phyloP scores from a whole-genome alignment of 1,140 invertebrate species.

The Micrasema longulum region DNA sequence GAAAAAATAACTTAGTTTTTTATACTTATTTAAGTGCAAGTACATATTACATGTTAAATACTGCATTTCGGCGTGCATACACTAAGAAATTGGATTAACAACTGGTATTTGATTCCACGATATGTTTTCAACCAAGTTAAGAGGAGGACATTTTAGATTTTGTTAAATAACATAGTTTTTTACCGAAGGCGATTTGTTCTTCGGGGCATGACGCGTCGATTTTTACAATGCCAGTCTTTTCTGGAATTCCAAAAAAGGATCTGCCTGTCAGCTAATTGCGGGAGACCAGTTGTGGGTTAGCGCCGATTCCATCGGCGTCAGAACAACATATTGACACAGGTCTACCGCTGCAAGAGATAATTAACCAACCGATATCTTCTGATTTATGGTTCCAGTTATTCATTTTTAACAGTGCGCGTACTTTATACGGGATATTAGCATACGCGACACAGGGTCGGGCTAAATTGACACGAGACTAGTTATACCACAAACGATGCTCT shows the following conservation, averaged over 20 bases:
- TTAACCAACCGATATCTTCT: constrained; percentile 29
- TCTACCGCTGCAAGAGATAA: constrained; percentile 24
- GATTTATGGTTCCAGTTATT: constrained; percentile 25
- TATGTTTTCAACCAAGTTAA: too few species aligned
- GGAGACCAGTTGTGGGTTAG: not conserved
- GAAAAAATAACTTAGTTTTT: too few species aligned
- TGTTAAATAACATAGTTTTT: too few species aligned
- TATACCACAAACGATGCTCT: not conserved
- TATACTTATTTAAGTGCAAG: too few species aligned
- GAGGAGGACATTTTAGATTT: too few species aligned
- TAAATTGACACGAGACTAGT: not conserved
- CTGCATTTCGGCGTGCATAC: too few species aligned
- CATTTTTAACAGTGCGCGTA: constrained; percentile 17
- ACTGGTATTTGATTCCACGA: too few species aligned
- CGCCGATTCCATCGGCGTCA: not conserved
- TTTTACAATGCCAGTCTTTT: not conserved
- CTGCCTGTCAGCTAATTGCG: not conserved
- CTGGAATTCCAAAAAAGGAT: constrained; percentile 9
- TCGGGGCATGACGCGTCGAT: too few species aligned
- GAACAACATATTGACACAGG: constrained; percentile 26
- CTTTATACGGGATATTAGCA: constrained; percentile 29
- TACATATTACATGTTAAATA: too few species aligned
- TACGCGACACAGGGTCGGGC: constrained; percentile 7
- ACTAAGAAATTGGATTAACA: too few species aligned
- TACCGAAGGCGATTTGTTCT: too few species aligned